Evolutionary conservation across 1,140 invertebrate genomes (phyloP), one percentile per base, ranked within the genome.

Genomic region (Caenorhabditis inopinata): DNA sequence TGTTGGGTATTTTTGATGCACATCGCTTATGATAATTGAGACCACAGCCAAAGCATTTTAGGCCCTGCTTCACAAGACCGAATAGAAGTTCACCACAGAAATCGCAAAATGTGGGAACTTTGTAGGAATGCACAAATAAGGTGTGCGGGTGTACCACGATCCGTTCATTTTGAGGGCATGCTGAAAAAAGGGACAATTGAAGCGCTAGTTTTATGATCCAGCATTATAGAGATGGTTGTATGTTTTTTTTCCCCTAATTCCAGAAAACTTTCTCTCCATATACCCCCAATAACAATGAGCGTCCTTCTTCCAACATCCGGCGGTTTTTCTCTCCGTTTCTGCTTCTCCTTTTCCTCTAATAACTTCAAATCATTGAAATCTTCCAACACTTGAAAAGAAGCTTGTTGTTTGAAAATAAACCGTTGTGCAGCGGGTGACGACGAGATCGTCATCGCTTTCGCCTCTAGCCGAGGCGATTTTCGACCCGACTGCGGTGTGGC

Each of bases 61-160:
- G 92, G 83, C 97, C 97, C 91, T 99, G 97, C 78, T 95, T 92
- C 48, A 98, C 95, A 75, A 99, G 91, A 6, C 97, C 97, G 90
- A 98, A 98, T 1, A 99, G 92, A 95, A 99, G 97, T 91, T 98
- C 96, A 58, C 96, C 96, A 90, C 97, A 99, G 91, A 97, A 98
- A 92, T 99, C 96, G 91, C 96, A 97, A 91, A 99, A 99, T 78
- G 97, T 98, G 58, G 97, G 97, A 79, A 94, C 93, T 91, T 97
- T 98, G 90, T 98, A 98, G 6, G 95, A 97, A 91, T 99, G 96
- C 62, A 99, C 95, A 82, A 92, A 92, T 53, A 98, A 92, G 80
- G 94, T 92, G 91, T 97, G 96, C 23, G 95, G 95, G 89, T 94
- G 92, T 85, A 96, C 87, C 18, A 87, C 86, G 7, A 87, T 76